These are phyloP conservation scores for Eumacrocentrus americanus DNA, from an alignment of 2,888 invertebrate genomes.

Conservation along the genomic window DNA sequence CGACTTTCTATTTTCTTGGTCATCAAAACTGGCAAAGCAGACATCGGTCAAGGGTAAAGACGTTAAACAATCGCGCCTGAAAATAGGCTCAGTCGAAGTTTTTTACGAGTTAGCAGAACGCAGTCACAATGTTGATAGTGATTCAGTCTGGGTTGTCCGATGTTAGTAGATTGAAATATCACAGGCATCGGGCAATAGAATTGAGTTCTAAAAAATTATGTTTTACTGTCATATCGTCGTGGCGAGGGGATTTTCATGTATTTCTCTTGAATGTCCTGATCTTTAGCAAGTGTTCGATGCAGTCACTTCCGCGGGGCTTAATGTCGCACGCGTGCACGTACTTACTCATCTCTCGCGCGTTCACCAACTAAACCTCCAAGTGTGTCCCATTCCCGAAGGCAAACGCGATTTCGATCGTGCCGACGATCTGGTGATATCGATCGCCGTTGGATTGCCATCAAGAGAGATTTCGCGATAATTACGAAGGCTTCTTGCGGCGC, in stretches of 20 bases:
- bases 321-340: slow-evolving; percentile 11
- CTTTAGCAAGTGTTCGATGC: too few relatives aligned
- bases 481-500: background rate
- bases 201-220: background rate
- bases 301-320: too few relatives aligned
- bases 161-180: background rate
- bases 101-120: slow-evolving; percentile 34
- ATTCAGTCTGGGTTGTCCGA: background rate
- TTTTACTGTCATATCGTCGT: background rate
- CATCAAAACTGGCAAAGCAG: slow-evolving; percentile 6
- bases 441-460: slow-evolving; percentile 6
- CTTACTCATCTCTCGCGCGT: background rate
- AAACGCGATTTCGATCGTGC: background rate
- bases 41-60: slow-evolving; percentile 33
- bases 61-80: slow-evolving; percentile 33
- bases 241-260: background rate
- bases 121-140: slow-evolving; percentile 15
- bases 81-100: slow-evolving; percentile 34
- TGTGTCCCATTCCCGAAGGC: too few relatives aligned
- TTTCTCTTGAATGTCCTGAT: slow-evolving; percentile 7
- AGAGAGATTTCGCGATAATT: slow-evolving; percentile 21
- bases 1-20: slow-evolving; percentile 4
- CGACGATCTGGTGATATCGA: slow-evolving; percentile 6
- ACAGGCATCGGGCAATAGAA: background rate
- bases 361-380: too few relatives aligned